phyloP scores from a whole-genome alignment of 2,888 invertebrate genomes.

The Orthosia incerta region DNA sequence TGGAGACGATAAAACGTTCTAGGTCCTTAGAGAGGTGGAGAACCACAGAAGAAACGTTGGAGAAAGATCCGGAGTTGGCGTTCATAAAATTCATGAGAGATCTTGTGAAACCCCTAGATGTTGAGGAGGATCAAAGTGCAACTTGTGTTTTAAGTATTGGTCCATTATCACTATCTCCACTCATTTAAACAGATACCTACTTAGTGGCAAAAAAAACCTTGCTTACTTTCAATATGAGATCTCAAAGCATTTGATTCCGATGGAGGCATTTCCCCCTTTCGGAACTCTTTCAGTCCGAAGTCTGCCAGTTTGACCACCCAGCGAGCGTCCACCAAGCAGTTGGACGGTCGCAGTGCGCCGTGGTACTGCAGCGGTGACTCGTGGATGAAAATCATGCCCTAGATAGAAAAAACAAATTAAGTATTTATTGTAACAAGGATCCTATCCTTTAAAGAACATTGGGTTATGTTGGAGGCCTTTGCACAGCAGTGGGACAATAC shows the following conservation, averaged over 20 bases:
- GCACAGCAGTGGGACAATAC: too few relatives aligned
- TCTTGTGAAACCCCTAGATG: neutral
- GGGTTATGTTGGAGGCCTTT: too few relatives aligned
- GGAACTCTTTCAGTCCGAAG: constrained; percentile 97
- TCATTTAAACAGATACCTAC: neutral
- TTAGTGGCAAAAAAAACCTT: neutral
- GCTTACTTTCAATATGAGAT: constrained; percentile 94
- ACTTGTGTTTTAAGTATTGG: too few relatives aligned
- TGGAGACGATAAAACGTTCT: neutral
- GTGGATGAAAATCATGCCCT: constrained; percentile 98
- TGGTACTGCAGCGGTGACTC: constrained; percentile 96
- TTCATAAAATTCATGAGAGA: neutral
- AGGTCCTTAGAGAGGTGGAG: neutral
- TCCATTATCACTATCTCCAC: neutral
- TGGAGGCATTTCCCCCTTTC: constrained; percentile 93
- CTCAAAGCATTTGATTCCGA: constrained; percentile 91
- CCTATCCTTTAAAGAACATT: too few relatives aligned
- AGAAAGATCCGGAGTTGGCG: too few relatives aligned
- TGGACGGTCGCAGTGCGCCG: constrained; percentile 96
- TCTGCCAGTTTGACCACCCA: constrained; percentile 98
- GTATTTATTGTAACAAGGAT: too few relatives aligned
- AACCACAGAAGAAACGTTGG: neutral
- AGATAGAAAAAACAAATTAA: constrained; percentile 35
- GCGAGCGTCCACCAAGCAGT: constrained; percentile 98
- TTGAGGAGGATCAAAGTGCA: too few relatives aligned